phyloP scores from a whole-genome alignment of 2,113 vertebrate genomes.

The Garra rufa region DNA sequence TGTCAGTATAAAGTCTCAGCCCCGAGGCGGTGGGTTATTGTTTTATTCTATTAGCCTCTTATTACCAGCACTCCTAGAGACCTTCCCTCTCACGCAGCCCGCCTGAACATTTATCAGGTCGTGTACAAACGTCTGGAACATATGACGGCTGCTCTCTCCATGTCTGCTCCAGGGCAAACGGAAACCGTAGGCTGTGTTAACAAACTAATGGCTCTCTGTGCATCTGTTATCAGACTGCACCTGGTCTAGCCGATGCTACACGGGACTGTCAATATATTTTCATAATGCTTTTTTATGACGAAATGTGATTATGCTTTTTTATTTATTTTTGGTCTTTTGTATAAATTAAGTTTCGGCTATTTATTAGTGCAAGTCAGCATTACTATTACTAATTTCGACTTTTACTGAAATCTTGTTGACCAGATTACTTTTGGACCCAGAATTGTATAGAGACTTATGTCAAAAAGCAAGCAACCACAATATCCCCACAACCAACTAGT shows the following conservation, averaged over 20 bases:
- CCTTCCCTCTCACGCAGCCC: slow-evolving; percentile 70
- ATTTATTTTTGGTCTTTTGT: neutral
- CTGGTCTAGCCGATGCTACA: slow-evolving; percentile 52
- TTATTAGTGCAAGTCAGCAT: neutral
- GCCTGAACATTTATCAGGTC: slow-evolving; percentile 80
- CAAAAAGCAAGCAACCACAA: neutral
- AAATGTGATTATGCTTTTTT: neutral
- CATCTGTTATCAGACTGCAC: slow-evolving; percentile 75
- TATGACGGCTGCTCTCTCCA: slow-evolving; percentile 77
- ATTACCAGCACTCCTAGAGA: slow-evolving; percentile 81
- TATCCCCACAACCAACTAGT: neutral
- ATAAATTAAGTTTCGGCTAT: neutral
- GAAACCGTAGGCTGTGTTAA: slow-evolving; percentile 60
- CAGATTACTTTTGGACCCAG: neutral
- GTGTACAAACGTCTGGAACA: slow-evolving; percentile 78
- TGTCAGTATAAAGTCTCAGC: slow-evolving; percentile 72
- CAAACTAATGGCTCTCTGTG: slow-evolving; percentile 75
- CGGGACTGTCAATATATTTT: neutral
- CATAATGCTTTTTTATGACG: neutral
- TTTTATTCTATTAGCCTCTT: slow-evolving; percentile 86
- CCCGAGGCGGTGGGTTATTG: slow-evolving; percentile 78
- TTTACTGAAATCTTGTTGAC: neutral
- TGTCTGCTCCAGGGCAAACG: slow-evolving; percentile 71
- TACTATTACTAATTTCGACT: neutral
- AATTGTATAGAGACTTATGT: too few species aligned